These are phyloP conservation scores for Podargus strigoides DNA, from an alignment of 2,797 vertebrate species.

Conservation along the genomic window DNA sequence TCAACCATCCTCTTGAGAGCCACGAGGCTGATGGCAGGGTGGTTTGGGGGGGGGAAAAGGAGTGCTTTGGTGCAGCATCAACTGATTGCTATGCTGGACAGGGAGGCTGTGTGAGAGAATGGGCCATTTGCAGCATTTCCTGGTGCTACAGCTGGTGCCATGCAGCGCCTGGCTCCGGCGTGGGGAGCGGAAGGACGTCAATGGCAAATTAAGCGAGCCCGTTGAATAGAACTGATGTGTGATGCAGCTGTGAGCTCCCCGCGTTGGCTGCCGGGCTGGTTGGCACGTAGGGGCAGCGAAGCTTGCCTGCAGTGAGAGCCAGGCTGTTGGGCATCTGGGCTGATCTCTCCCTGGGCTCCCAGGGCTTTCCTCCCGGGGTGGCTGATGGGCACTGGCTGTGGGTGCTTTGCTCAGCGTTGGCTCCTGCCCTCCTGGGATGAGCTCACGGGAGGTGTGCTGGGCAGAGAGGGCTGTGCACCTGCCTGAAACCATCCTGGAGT, in stretches of 20 bases:
- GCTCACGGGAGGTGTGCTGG: fast-evolving
- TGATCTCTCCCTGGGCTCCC: neutral
- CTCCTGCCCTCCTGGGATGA: neutral
- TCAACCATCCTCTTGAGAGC: neutral
- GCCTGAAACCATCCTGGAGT: neutral
- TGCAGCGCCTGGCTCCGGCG: neutral
- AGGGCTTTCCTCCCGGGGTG: neutral
- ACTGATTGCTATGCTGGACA: neutral
- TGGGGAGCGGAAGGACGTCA: slow-evolving; percentile 2
- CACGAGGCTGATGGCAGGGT: neutral
- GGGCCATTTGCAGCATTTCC: slow-evolving; percentile 39
- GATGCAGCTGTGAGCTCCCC: slow-evolving; percentile 21
- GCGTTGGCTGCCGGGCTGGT: neutral
- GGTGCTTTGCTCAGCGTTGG: neutral
- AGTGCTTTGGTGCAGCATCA: neutral
- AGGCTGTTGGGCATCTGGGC: neutral
- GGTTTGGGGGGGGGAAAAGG: neutral
- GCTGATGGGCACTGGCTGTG: fast-evolving
- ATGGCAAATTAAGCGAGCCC: slow-evolving; percentile 9
- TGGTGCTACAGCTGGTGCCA: slow-evolving; percentile 30
- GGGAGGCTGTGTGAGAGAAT: neutral
- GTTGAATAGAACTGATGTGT: neutral
- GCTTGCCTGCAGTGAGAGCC: neutral
- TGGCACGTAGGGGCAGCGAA: neutral
- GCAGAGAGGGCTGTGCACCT: neutral